Percentiles rank a stretch among this genome's conserved stretches.
These are phyloP conservation scores for Phoebastria nigripes DNA, from an alignment of 2,797 vertebrate species.

Conservation along the genomic window DNA sequence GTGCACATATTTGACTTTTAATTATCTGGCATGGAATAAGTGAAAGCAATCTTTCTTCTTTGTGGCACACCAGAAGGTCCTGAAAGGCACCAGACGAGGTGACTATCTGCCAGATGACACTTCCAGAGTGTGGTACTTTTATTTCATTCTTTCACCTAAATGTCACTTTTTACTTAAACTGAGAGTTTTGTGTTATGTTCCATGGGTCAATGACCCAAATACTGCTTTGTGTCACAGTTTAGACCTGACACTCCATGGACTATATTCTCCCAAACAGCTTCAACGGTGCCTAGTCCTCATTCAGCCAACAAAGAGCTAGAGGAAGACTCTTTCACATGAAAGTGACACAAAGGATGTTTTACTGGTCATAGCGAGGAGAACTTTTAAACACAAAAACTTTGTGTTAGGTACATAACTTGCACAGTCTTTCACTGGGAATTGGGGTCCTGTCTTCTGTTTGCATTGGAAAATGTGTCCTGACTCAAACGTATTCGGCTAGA, in stretches of 20 bases:
- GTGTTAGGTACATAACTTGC: not conserved
- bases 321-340: not conserved
- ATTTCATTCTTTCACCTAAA: not conserved
- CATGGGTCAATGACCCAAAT: not conserved
- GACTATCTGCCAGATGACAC: not conserved
- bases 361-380: not conserved
- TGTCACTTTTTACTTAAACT: not conserved
- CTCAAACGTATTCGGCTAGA: not conserved
- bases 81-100: not conserved
- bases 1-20: not conserved
- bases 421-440: not conserved
- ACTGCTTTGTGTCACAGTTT: not conserved
- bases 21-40: not conserved
- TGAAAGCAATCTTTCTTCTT: not conserved
- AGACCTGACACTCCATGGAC: not conserved
- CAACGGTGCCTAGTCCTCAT: not conserved
- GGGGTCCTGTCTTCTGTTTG: not conserved
- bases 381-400: not conserved
- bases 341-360: not conserved
- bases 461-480: not conserved
- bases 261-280: not conserved
- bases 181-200: not conserved
- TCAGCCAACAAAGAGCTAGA: not conserved
- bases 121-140: not conserved
- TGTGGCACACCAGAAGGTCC: not conserved